Percentiles rank a stretch among this genome's conserved stretches.
phyloP scores from a whole-genome alignment of 2,888 invertebrate species.

The Amblyjoppa proteus region DNA sequence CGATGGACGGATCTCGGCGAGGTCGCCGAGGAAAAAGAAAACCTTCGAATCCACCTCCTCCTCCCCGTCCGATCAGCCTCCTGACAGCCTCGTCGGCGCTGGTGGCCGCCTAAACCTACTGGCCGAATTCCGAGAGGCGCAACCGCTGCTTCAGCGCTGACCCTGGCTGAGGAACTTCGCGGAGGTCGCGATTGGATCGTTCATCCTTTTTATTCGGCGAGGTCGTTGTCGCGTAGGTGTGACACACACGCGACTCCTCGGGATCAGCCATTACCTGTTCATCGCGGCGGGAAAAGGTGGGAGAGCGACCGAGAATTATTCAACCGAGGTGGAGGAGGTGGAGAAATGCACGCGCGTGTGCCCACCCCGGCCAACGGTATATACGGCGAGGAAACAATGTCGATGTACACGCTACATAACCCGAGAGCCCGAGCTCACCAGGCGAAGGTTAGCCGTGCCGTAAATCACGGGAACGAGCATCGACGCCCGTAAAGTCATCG shows the following conservation, averaged over 20 bases:
- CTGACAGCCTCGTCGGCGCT: neutral
- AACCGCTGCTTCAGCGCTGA: neutral
- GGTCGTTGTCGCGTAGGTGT: neutral
- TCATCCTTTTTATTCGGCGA: neutral
- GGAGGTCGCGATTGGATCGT: constrained; percentile 7
- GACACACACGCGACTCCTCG: neutral
- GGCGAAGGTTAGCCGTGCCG: constrained; percentile 81
- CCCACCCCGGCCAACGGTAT: constrained; percentile 33
- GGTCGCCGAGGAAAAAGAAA: neutral
- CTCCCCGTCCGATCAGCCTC: neutral
- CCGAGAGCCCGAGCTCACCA: constrained; percentile 70
- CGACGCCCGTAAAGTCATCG: constrained; percentile 83
- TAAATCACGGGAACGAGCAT: constrained; percentile 83
- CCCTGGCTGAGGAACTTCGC: neutral
- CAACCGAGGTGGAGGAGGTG: constrained; percentile 19
- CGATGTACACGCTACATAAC: constrained; percentile 69
- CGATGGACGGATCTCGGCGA: constrained; percentile 5
- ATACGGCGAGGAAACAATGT: constrained; percentile 63
- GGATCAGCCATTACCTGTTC: constrained; percentile 5
- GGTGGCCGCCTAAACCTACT: neutral
- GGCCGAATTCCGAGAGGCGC: constrained; percentile 2
- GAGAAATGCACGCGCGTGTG: constrained; percentile 27
- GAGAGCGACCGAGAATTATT: constrained; percentile 1
- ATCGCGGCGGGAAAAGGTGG: neutral
- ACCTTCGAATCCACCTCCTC: neutral